These are phyloP conservation scores for Bergia puertoricense DNA, from an alignment of 92 coral and sea anemone genomes.

Conservation along the genomic window DNA sequence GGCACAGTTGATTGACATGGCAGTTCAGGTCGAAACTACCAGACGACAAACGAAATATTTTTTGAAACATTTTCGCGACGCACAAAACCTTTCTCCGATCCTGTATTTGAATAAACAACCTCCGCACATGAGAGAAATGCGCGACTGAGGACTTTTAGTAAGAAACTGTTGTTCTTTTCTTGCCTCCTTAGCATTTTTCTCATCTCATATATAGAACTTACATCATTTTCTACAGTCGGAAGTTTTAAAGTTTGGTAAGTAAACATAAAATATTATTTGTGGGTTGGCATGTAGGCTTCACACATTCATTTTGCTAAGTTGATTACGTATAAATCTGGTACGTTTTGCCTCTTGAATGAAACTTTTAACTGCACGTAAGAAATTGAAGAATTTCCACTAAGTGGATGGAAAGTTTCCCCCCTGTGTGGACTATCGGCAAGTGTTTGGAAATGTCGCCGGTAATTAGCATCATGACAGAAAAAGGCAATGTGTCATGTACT, in stretches of 20 bases:
- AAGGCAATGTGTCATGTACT: not conserved
- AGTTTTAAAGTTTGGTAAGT: too few relatives aligned
- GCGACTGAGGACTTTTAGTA: too few relatives aligned
- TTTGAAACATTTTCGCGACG: not conserved
- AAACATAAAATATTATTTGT: not conserved
- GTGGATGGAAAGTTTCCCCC: not conserved
- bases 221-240: not conserved
- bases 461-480: not conserved
- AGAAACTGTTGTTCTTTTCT: too few relatives aligned
- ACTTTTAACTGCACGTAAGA: not conserved
- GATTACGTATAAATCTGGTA: too few relatives aligned
- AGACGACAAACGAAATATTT: not conserved
- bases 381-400: not conserved
- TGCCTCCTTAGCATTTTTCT: too few relatives aligned
- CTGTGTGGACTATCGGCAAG: not conserved
- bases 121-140: not conserved
- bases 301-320: too few relatives aligned
- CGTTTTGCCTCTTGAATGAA: not conserved
- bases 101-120: too few relatives aligned
- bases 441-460: not conserved
- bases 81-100: not conserved
- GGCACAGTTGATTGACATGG: not conserved
- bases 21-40: not conserved
- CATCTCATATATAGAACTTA: too few relatives aligned
- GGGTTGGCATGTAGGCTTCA: not conserved